Evolutionary conservation across 2,113 vertebrate species (phyloP), one percentile per base, ranked within the genome.

Genomic region (Lophius piscatorius): DNA sequence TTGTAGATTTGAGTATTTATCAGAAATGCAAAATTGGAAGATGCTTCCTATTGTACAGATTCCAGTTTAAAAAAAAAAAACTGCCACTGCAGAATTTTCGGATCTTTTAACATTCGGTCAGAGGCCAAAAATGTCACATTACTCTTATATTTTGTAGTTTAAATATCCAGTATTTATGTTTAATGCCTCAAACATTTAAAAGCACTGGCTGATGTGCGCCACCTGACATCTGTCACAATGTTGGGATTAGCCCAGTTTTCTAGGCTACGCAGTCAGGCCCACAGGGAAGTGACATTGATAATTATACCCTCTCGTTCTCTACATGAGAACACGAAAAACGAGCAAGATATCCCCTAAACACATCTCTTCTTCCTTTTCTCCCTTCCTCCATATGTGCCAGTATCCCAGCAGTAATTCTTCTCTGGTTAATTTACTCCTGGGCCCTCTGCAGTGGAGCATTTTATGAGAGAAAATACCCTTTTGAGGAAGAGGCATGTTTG

Each of bases 171-270:
- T n/a, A n/a, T n/a, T n/a, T n/a, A n/a, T n/a, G n/a, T n/a, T n/a
- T n/a, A n/a, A n/a, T n/a, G n/a, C n/a, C n/a, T n/a, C n/a, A n/a
- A n/a, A n/a, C n/a, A n/a, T n/a, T n/a, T n/a, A n/a, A n/a, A n/a
- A n/a, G n/a, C n/a, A n/a, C n/a, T n/a, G 38, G n/a, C 20, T 75
- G 42, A 63, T 21, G 46, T 39, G 50, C 40, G 52, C 42, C 41
- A 39, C 57, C 57, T 47, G 50, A 63, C 72, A 60, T 63, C 26
- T 42, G 47, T 59, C 31, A 16, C 38, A 55, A 54, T 13, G 0
- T 4, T 48, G 66, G 63, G 70, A 84, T 81, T 83, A 79, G 58
- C 70, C 72, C 69, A 82, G 38, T 70, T 76, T 69, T 52, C 62
- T 39, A 24, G 42, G 16, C 38, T 9, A 1, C 9, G 39, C 63